Percentiles rank a stretch among this genome's conserved stretches.
Evolutionary conservation across 30 jellyfish, hydroid and myxozoan species (phyloP).

Genomic region (Chrysaora quinquecirrha): DNA sequence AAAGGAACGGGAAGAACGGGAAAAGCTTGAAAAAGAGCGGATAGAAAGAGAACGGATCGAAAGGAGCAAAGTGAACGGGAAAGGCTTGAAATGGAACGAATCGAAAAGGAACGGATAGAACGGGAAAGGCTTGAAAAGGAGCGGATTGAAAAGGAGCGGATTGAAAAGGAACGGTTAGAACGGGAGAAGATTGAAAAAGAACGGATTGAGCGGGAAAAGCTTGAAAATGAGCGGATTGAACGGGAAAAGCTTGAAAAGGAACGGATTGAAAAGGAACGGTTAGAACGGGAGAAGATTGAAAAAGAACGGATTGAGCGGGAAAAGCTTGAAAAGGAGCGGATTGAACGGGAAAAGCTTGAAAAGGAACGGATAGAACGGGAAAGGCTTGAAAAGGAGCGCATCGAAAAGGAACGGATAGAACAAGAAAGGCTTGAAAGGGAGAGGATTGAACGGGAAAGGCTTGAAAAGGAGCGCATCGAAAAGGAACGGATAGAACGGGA

Average conservation of each 20-base stretch:
- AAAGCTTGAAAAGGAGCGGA: neutral
- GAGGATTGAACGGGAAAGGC: constrained; percentile 7
- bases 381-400: constrained; percentile 28
- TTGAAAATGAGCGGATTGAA: constrained; percentile 23
- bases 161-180: neutral
- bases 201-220: constrained; percentile 17
- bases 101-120: constrained; percentile 18
- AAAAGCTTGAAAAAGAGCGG: constrained; percentile 11
- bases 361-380: constrained; percentile 8
- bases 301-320: constrained; percentile 13
- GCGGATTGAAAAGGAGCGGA: constrained; percentile 2
- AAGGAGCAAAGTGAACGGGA: constrained; percentile 2
- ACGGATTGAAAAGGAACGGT: constrained; percentile 14
- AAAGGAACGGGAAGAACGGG: constrained; percentile 8
- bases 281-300: constrained; percentile 25
- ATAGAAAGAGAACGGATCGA: constrained; percentile 9
- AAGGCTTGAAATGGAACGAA: constrained; percentile 2
- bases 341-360: constrained; percentile 15
- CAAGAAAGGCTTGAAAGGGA: constrained; percentile 15
- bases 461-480: constrained; percentile 22
- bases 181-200: neutral
- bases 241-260: constrained; percentile 21
- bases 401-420: constrained; percentile 5
- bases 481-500: constrained; percentile 22
- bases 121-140: constrained; percentile 4